Percentiles rank a stretch among this genome's conserved stretches.
phyloP scores from a whole-genome alignment of 2,797 vertebrate genomes.

The Sternarchorhynchus goeldii region DNA sequence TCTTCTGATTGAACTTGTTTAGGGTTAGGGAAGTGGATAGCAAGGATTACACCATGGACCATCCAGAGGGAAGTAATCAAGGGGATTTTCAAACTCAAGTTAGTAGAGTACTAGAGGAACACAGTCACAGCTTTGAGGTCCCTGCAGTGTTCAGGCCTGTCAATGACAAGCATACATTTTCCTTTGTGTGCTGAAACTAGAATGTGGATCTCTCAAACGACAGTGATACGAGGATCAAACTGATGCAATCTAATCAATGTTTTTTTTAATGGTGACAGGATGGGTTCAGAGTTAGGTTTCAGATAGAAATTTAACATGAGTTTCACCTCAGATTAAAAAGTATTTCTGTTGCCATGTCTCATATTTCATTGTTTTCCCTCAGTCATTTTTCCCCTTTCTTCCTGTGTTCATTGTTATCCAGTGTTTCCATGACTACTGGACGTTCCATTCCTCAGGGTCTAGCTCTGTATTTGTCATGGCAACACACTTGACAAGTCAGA shows the following conservation, averaged over 20 bases:
- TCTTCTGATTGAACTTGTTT: slow-evolving; percentile 6
- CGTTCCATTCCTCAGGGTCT: slow-evolving; percentile 58
- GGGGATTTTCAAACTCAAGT: slow-evolving; percentile 34
- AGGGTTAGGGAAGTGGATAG: not conserved
- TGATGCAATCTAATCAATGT: slow-evolving; percentile 32
- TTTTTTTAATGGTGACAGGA: not conserved
- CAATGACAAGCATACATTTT: slow-evolving; percentile 33
- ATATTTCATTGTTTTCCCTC: slow-evolving; percentile 40
- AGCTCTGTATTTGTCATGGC: slow-evolving; percentile 77
- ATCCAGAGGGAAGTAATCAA: slow-evolving; percentile 13
- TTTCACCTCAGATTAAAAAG: slow-evolving; percentile 42
- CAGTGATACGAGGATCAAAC: not conserved
- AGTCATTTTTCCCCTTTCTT: slow-evolving; percentile 24
- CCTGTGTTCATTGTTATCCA: slow-evolving; percentile 64
- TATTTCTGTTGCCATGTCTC: slow-evolving; percentile 48
- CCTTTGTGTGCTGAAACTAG: slow-evolving; percentile 44
- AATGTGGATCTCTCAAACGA: slow-evolving; percentile 49
- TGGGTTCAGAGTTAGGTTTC: not conserved
- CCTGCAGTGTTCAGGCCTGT: not conserved
- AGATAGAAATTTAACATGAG: slow-evolving; percentile 47
- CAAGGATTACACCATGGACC: not conserved
- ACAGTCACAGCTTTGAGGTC: not conserved
- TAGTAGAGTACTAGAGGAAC: not conserved
- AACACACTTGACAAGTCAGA: slow-evolving; percentile 64
- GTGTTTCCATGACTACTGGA: slow-evolving; percentile 64